Percentiles rank a stretch among this genome's conserved stretches.
phyloP scores from a whole-genome alignment of 2,888 invertebrate genomes.

The Adela reaumurella region DNA sequence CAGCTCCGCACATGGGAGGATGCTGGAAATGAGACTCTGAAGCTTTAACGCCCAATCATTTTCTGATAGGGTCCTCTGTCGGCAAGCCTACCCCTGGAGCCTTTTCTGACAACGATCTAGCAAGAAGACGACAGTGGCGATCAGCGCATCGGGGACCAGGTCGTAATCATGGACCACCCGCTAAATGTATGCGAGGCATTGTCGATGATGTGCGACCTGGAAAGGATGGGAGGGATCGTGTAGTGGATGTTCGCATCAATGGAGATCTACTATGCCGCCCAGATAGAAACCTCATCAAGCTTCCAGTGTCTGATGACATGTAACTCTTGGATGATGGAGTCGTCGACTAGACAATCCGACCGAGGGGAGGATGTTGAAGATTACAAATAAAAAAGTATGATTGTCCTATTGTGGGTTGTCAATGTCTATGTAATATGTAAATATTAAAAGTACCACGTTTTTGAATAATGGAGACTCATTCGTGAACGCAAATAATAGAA shows the following conservation, averaged over 20 bases:
- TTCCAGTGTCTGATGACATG: no score
- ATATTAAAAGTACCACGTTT: no score
- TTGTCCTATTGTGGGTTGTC: no score
- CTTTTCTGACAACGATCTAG: slow-evolving; percentile 7
- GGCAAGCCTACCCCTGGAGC: slow-evolving; percentile 5
- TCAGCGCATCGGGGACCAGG: not conserved
- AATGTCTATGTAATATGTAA: no score
- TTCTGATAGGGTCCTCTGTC: slow-evolving; percentile 10
- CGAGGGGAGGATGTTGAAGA: no score
- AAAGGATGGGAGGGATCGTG: not conserved
- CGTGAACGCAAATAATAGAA: no score
- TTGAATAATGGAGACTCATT: no score
- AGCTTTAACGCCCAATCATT: slow-evolving; percentile 17
- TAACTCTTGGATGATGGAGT: no score
- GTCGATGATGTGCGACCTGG: not conserved
- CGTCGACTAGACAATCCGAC: no score
- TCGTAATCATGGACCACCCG: not conserved
- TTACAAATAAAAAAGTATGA: no score
- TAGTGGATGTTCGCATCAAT: not conserved
- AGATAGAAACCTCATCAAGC: not conserved
- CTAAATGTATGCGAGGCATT: not conserved
- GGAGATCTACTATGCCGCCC: not conserved
- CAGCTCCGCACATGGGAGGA: not conserved
- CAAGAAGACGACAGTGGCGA: slow-evolving; percentile 3
- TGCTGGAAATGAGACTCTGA: slow-evolving; percentile 10